These are phyloP conservation scores for Theretra japonica DNA, from an alignment of 2,888 invertebrate genomes.

Conservation along the genomic window DNA sequence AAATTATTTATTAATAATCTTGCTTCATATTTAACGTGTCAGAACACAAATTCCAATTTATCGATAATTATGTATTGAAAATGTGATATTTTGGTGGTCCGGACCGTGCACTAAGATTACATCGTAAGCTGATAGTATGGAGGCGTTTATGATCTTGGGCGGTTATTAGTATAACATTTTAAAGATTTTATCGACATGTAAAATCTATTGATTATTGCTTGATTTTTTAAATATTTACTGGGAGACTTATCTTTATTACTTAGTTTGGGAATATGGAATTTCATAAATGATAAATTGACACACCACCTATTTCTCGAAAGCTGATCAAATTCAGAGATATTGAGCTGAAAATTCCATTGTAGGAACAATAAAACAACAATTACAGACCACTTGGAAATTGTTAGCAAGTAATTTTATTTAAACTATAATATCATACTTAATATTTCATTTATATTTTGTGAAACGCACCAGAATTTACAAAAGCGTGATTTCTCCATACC, in stretches of 20 bases:
- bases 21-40: conserved; percentile 1
- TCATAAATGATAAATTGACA: too few species aligned
- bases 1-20: not conserved
- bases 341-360: too few species aligned
- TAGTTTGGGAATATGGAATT: too few species aligned
- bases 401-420: too few species aligned
- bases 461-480: too few species aligned
- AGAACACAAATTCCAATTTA: conserved; percentile 31
- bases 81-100: conserved; percentile 7
- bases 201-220: not conserved
- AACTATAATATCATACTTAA: too few species aligned
- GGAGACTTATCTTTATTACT: not conserved
- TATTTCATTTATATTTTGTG: too few species aligned
- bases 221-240: not conserved
- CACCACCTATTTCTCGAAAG: too few species aligned
- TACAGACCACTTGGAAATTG: too few species aligned
- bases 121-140: conserved; percentile 18
- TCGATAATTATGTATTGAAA: conserved; percentile 31
- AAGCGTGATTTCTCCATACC: too few species aligned
- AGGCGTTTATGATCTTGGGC: conserved; percentile 6
- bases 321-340: too few species aligned
- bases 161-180: not conserved
- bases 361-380: too few species aligned
- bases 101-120: not conserved
- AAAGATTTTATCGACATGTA: conserved; percentile 5